These are phyloP conservation scores for Koerneria pararmatus DNA, from an alignment of 2,888 invertebrate species.

Conservation along the genomic window DNA sequence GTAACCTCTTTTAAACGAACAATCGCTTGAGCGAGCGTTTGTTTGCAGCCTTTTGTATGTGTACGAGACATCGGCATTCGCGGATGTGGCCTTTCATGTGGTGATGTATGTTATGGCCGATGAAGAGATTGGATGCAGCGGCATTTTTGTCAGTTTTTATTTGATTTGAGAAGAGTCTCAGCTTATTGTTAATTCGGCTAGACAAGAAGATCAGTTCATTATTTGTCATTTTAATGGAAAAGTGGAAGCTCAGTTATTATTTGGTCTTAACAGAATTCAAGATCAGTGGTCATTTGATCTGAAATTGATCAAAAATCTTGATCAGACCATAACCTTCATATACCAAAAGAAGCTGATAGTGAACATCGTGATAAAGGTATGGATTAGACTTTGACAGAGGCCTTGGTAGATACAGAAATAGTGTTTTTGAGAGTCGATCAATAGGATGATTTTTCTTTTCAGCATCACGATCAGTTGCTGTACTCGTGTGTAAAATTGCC, in stretches of 20 bases:
- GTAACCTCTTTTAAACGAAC: not conserved
- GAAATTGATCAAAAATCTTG: no score
- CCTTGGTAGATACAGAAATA: no score
- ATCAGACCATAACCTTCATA: no score
- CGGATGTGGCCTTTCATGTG: slow-evolving; percentile 42
- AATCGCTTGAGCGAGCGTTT: slow-evolving; percentile 26
- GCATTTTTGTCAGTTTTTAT: slow-evolving; percentile 39
- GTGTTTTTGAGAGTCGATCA: not conserved
- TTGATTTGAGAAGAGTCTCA: not conserved
- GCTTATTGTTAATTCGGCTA: not conserved
- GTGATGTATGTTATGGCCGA: slow-evolving; percentile 38
- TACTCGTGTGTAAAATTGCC: slow-evolving; percentile 39
- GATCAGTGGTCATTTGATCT: not conserved
- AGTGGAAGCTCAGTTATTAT: not conserved
- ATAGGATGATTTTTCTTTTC: slow-evolving; percentile 14
- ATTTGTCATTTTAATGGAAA: not conserved
- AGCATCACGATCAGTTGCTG: slow-evolving; percentile 42
- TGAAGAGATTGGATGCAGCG: slow-evolving; percentile 38
- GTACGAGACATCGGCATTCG: slow-evolving; percentile 38
- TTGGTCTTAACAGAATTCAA: not conserved
- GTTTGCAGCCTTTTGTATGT: slow-evolving; percentile 25
- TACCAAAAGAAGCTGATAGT: no score
- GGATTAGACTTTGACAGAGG: no score
- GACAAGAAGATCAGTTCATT: no score
- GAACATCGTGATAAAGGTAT: no score